Evolutionary conservation across 2,888 invertebrate genomes (phyloP).

Genomic region (Apoderus coryli): DNA sequence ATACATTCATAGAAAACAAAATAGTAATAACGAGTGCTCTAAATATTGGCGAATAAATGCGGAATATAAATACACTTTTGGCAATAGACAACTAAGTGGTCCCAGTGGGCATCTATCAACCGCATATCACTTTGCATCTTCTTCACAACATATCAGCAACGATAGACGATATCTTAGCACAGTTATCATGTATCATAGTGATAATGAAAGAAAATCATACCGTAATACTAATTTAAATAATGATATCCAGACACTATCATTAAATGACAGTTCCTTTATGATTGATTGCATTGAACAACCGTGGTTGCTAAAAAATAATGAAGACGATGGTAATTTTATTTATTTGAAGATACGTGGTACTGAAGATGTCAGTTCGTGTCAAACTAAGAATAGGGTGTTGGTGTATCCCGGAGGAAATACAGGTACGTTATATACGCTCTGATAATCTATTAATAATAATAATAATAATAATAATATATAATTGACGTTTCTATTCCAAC

Average conservation of each 20-base stretch:
- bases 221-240: too few relatives aligned
- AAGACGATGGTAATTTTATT: slow-evolving; percentile 54
- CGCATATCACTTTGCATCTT: slow-evolving; percentile 40
- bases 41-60: too few relatives aligned
- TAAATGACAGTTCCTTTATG: too few relatives aligned
- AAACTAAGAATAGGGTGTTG: slow-evolving; percentile 54
- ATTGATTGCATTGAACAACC: slow-evolving; percentile 65
- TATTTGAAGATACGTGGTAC: slow-evolving; percentile 53
- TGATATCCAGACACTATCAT: slow-evolving; percentile 32
- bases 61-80: too few relatives aligned
- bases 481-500: too few relatives aligned
- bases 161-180: too few relatives aligned
- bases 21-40: slow-evolving; percentile 49
- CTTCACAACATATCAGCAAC: too few relatives aligned
- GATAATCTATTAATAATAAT: too few relatives aligned
- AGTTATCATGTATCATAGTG: too few relatives aligned
- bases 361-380: slow-evolving; percentile 38
- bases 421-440: too few relatives aligned
- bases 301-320: slow-evolving; percentile 66
- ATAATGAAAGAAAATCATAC: slow-evolving; percentile 35
- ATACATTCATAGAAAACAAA: slow-evolving; percentile 44
- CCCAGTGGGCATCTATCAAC: slow-evolving; percentile 60
- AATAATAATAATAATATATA: too few relatives aligned
- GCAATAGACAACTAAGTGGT: slow-evolving; percentile 49
- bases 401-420: slow-evolving; percentile 57